These are phyloP conservation scores for Thymelicus acteon DNA, from an alignment of 2,888 invertebrate genomes.

Conservation along the genomic window DNA sequence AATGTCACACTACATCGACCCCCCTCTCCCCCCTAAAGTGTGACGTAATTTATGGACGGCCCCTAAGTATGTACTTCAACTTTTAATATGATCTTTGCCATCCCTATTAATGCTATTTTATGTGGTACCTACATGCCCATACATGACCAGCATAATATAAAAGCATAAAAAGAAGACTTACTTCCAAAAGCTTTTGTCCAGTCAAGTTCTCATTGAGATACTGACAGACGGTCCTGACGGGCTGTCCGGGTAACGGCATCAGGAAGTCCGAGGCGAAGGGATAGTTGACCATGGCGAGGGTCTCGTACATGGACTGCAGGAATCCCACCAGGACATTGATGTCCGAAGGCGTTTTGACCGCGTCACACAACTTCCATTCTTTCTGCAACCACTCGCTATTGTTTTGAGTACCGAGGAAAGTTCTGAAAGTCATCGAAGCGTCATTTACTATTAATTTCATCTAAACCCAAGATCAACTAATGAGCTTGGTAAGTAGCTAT, in stretches of 20 bases:
- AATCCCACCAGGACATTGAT: slow-evolving; percentile 86
- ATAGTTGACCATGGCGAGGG: slow-evolving; percentile 97
- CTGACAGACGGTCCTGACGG: slow-evolving; percentile 88
- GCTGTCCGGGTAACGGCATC: slow-evolving; percentile 92
- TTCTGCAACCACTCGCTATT: slow-evolving; percentile 89
- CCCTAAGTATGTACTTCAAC: background rate
- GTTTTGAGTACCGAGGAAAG: slow-evolving; percentile 81
- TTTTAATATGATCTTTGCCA: background rate
- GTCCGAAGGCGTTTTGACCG: slow-evolving; percentile 82
- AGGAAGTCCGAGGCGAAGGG: slow-evolving; percentile 95
- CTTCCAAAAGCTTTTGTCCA: slow-evolving; percentile 82
- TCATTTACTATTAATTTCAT: background rate
- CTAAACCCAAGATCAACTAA: background rate
- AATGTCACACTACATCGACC: too few species aligned
- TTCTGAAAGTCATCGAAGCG: slow-evolving; percentile 57
- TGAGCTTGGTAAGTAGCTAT: too few species aligned
- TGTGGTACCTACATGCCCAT: background rate
- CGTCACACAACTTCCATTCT: slow-evolving; percentile 91
- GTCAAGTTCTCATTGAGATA: slow-evolving; percentile 74
- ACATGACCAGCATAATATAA: background rate
- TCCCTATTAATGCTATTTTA: too few species aligned
- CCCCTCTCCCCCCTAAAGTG: too few species aligned
- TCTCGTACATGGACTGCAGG: slow-evolving; percentile 89
- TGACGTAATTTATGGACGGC: too few species aligned
- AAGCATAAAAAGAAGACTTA: slow-evolving; percentile 42